Base-by-base conservation (phyloP, 2,888 invertebrate genomes). In the Phortica magna region DNA sequence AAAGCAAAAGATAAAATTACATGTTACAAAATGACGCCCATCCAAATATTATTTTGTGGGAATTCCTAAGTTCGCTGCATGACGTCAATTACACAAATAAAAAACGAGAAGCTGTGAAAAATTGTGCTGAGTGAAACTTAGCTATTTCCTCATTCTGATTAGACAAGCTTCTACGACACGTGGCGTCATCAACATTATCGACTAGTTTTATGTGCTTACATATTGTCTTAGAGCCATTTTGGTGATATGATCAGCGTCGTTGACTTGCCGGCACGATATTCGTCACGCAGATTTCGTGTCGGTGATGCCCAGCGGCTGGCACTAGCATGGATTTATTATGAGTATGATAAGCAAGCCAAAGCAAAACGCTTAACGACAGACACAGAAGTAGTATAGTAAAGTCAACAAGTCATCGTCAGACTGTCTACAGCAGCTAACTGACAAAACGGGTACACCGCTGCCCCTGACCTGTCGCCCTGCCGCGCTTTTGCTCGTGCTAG, bases 211-310 rank as follows among this genome's bases (percentile, higher is more conserved):
- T 31, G 31, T 4, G 31, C 31, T 31, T 31, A 31, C 31, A 31
- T 31, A 48, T 12, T 14, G 14, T 48, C 7, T 17, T 19, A 61
- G n/a, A 65, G 41, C 39, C 65, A 65, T 39, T 65, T 65, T 41
- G 39, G n/a, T 10, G 65, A 65, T 65, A 39, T 19, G 65, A 65
- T 65, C 65, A 65, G 61, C n/a, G 5, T 61, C 19, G 19, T 61
- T 61, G 55, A 55, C 55, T 17, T 55, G 55, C 17, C 22, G 41
- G 65, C 65, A 31, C 65, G 65, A 41, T 39, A 65, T 65, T 39
- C n/a, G 41, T 65, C 65, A 65, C 65, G 65, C 65, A 65, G 41
- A 65, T 65, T 39, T 65, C 65, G 39, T 39, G 41, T 19, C 19
- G 39, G 41, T 39, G 65, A 65, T 65, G 41, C 65, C 65, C 65